Conservation (phyloP, 2,888 invertebrate species). For the Agrenia bidenticulata region DNA sequence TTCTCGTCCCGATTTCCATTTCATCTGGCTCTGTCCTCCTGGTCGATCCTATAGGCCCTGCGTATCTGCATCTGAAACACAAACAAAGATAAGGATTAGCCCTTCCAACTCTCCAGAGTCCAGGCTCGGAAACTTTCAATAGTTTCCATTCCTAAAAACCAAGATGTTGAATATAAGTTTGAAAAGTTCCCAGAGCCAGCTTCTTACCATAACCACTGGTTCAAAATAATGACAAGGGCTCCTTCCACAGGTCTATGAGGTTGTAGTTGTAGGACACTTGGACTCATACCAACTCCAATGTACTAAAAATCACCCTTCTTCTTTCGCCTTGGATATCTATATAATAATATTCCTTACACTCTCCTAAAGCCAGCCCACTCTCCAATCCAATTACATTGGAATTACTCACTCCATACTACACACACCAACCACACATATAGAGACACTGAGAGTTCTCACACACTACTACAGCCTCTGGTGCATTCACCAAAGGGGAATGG, state of each 20-base stretch:
- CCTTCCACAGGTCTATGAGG: neutral
- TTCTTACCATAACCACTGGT: neutral
- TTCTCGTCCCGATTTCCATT: neutral
- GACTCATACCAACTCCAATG: neutral
- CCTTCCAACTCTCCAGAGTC: neutral
- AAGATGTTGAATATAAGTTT: neutral
- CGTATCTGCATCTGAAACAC: neutral
- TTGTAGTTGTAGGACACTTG: neutral
- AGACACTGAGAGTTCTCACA: too few relatives aligned
- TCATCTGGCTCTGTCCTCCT: neutral
- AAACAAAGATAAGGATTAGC: neutral
- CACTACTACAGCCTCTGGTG: neutral
- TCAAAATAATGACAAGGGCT: neutral
- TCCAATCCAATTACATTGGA: constrained; percentile 23
- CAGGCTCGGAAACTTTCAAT: neutral
- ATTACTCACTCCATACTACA: constrained; percentile 11
- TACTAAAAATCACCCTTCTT: constrained; percentile 11
- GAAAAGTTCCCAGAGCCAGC: neutral
- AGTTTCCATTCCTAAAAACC: neutral
- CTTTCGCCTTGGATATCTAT: constrained; percentile 7
- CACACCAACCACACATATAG: neutral
- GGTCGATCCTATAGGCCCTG: neutral
- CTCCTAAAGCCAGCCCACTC: constrained; percentile 17
- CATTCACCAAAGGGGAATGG: constrained; percentile 32
- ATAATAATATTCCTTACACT: constrained; percentile 17